These are phyloP conservation scores for Daubentonia madagascariensis DNA, from an alignment of 2,113 vertebrate species.

Conservation along the genomic window DNA sequence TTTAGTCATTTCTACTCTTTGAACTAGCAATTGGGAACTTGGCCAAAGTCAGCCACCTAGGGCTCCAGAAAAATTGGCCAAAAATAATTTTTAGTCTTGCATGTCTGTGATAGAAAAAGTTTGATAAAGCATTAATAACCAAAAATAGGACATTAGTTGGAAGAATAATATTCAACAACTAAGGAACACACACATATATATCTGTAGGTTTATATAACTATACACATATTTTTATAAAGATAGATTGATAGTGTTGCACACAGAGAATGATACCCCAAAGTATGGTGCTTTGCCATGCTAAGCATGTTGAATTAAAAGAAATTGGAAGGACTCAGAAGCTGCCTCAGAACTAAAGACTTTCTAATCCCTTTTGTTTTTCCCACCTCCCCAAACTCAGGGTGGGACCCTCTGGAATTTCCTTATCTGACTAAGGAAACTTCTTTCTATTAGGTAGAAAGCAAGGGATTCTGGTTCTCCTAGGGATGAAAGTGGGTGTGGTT, in stretches of 20 bases:
- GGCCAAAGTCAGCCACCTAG: neutral
- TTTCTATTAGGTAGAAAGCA: too few relatives aligned
- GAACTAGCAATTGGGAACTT: neutral
- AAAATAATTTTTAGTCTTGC: neutral
- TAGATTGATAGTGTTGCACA: neutral
- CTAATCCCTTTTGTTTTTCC: neutral
- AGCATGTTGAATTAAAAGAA: neutral
- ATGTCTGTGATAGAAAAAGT: neutral
- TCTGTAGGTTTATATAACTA: neutral
- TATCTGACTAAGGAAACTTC: neutral
- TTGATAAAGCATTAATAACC: neutral
- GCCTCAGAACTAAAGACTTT: neutral
- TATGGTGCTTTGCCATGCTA: neutral
- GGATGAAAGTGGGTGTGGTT: too few relatives aligned
- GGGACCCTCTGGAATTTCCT: neutral
- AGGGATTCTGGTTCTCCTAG: too few relatives aligned
- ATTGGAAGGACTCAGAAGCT: neutral
- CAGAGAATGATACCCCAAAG: neutral
- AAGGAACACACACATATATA: too few relatives aligned
- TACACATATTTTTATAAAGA: neutral
- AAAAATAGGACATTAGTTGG: neutral
- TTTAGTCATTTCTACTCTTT: neutral
- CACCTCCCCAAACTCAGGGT: neutral
- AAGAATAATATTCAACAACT: neutral
- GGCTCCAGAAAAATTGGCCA: neutral